Percentiles rank a stretch among this genome's conserved stretches.
These are phyloP conservation scores for Deroplatys truncata DNA, from an alignment of 2,888 invertebrate genomes.

Conservation along the genomic window DNA sequence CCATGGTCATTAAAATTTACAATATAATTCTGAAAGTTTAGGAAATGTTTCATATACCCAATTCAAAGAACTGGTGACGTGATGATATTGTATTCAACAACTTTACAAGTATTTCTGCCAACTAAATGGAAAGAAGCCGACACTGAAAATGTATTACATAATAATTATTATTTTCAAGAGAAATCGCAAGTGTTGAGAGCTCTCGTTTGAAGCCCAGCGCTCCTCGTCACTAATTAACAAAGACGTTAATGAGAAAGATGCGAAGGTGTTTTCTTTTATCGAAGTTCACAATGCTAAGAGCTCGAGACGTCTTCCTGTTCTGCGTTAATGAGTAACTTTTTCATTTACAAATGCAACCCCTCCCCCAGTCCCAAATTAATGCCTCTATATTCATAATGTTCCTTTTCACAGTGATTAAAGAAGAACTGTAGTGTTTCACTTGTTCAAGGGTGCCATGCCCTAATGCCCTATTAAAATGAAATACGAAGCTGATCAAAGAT, in stretches of 20 bases:
- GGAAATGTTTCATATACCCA: too few species aligned
- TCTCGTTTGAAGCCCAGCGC: background rate
- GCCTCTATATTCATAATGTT: background rate
- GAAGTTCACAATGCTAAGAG: background rate
- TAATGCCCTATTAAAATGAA: background rate
- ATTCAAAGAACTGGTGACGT: background rate
- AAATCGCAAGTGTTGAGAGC: background rate
- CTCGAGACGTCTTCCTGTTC: background rate
- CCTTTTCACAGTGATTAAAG: background rate
- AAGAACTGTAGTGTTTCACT: background rate
- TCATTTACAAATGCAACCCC: background rate
- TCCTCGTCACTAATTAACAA: background rate
- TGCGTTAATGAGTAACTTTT: conserved; percentile 9
- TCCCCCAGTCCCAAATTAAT: too few species aligned
- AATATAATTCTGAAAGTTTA: too few species aligned
- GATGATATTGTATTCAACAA: background rate
- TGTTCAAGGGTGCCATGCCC: background rate
- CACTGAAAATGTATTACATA: background rate
- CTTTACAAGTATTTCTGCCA: too few species aligned
- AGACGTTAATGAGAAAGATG: background rate
- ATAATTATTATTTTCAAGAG: background rate
- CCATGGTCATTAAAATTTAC: too few species aligned
- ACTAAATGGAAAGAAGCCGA: background rate
- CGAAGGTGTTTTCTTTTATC: background rate
- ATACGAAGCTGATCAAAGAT: too few species aligned